Base-by-base conservation (phyloP, 2,888 invertebrate genomes). In the Reticulitermes lucifugus region DNA sequence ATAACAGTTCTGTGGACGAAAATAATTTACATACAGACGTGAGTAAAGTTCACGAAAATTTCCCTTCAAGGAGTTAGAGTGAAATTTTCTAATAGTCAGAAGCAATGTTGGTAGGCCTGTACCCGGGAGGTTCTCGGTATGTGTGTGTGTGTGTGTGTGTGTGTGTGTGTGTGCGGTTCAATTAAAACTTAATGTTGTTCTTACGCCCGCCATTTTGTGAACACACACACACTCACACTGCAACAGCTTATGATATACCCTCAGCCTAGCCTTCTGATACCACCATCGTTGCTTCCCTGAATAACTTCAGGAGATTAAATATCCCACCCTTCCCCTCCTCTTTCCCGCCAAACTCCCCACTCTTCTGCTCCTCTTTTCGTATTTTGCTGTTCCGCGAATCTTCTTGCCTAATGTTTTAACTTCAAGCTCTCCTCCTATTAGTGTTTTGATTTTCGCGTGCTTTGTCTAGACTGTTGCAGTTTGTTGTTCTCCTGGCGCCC, bases 121-220 rank as follows among this genome's bases (percentile, higher is more conserved):
- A 77, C 22, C 77, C 65, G 21, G 46, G 51, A 77, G 77, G 77
- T 46, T 77, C 77, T 77, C 77, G 41, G 75, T 43, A 75, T 75
- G 75, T 43, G 35, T 46, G 46, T 46, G 46, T 46, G 46, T 46
- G 46, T 43, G 35, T 46, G 46, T 46, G 46, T 46, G 46, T 46
- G 46, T 46, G 77, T 81, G 81, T 81, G 70, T 81, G 81, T 83
- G 70, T 85, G 85, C 70, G 85, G 85, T 85, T 79, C 85, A 85
- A 85, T 85, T 85, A 85, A 85, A 85, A 85, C 85, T 85, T 85
- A 60, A 73, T 85, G 85, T 85, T 85, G 85, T 85, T 85, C 83
- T 85, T 83, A 85, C 83, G 85, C 80, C 85, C 79, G 85, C 83
- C 85, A 85, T 85, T 85, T 85, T 85, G 83, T 85, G 81, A 81